Conservation (phyloP, 2,888 invertebrate species). For the Molanna angustata region DNA sequence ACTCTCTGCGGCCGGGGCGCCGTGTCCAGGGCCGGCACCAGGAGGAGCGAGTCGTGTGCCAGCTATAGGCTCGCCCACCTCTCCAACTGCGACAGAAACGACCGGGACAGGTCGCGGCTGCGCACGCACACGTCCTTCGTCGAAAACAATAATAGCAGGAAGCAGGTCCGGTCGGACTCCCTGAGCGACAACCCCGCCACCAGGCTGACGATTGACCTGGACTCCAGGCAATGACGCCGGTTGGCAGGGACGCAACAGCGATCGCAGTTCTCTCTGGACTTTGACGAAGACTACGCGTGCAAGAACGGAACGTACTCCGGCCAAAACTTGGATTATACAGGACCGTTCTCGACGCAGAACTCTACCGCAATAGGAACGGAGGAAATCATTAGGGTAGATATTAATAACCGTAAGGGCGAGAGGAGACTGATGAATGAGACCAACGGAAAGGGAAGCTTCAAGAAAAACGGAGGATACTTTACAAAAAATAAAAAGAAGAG, state of each 20-base stretch:
- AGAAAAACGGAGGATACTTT: conserved; percentile 20
- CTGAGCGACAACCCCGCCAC: conserved; percentile 46
- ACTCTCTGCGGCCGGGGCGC: conserved; percentile 43
- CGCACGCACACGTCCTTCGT: conserved; percentile 53
- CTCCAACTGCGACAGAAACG: conserved; percentile 44
- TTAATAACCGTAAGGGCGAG: conserved; percentile 9
- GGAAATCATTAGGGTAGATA: conserved; percentile 16
- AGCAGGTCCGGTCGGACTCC: conserved; percentile 43
- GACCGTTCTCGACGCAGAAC: not conserved
- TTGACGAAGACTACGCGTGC: conserved; percentile 6
- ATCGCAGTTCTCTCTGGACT: conserved; percentile 5
- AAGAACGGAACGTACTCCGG: not conserved
- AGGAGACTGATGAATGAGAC: conserved; percentile 2
- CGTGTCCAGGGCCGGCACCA: conserved; percentile 42
- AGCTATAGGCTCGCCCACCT: conserved; percentile 50
- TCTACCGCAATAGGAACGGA: conserved; percentile 2
- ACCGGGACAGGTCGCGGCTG: conserved; percentile 28
- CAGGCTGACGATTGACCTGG: conserved; percentile 46
- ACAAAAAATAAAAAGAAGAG: conserved; percentile 26
- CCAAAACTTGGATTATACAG: not conserved
- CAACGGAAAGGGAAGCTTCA: conserved; percentile 1
- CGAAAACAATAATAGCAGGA: conserved; percentile 43
- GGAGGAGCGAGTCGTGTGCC: conserved; percentile 51
- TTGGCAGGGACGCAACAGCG: not conserved
- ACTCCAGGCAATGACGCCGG: conserved; percentile 28